Base-by-base conservation (phyloP, 2,797 vertebrate species). In the Craterocephalus amniculus region DNA sequence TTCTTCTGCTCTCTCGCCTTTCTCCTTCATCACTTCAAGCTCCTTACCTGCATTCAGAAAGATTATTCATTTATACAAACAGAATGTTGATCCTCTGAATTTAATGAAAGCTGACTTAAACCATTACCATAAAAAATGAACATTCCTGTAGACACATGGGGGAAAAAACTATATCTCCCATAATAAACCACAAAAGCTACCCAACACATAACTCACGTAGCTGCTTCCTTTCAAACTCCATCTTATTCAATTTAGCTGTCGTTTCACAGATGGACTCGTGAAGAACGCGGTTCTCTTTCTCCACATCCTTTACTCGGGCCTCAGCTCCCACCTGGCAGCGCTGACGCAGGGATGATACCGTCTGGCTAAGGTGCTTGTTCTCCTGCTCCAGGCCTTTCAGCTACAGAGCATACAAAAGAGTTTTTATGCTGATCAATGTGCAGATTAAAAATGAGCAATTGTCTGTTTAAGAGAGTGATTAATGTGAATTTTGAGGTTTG, bases 211-310 rank as follows among this genome's bases (percentile, higher is more conserved):
- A 78, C 91, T 90, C 70, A 89, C 93, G 95, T 43, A 98, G 85
- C 87, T 97, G 97, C 72, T 97, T 97, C 84, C 96, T 96, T 83
- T 99, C 97, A 89, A 98, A 99, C 89, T 99, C 97, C 3, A 95
- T 80, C 85, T 97, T 98, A 82, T 96, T 98, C 72, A 99, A 91
- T 81, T 97, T 98, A 83, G 94, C 94, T 26, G 96, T 96, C 40
- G 96, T 97, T 88, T 99, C 97, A 60, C 97, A 97, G 82, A 99
- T 97, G 63, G 97, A 98, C 75, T 99, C 97, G 2, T 99, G 97
- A 27, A 99, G 96, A 70, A 98, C 92, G 31, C 96, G 95, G 64
- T 99, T 99, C 87, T 99, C 98, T 80, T 98, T 98, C 84, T 99
- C 97, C 69, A 98, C 96, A 59, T 99, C 98, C 81, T 96, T 98